Base-by-base conservation (phyloP, 2,888 invertebrate genomes). In the Lasioglossum zephyrum region DNA sequence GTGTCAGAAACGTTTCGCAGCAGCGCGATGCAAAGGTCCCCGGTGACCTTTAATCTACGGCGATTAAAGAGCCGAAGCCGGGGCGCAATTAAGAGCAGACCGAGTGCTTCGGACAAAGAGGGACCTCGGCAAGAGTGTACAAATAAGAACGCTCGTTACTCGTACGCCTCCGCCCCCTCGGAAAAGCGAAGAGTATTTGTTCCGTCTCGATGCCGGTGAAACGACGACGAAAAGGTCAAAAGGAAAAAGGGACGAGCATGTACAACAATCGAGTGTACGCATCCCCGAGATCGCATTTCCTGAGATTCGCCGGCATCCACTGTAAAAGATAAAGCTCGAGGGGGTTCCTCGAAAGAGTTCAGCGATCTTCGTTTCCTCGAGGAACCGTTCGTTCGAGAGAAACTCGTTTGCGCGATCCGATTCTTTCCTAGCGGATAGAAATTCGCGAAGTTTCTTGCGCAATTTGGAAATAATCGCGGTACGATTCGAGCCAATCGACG, bases 31-130 rank as follows among this genome's bases (percentile, higher is more conserved):
- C 31, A 70, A 53, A 31, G 13, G 70, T 70, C 70, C 11, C 41
- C 2, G 22, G 41, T 39, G 41, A 70, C 70, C 41, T 73, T 79
- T 60, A 79, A 72, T 79, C 57, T 57, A 44, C 44, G 44, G 22
- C 78, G 78, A 79, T 73, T 73, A 79, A 60, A 70, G 70, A 41
- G 39, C 60, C 49, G 49, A 36, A 44, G 44, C 31, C n/a, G 22
- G 66, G 39, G 49, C 47, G 70, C 41, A 70, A 70, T 70, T 70
- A 70, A 41, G 70, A 70, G 70, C 70, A 22, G 8, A n/a, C 70
- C 41, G 70, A 70, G 70, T 70, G 70, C 41, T n/a, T 13, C n/a
- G n/a, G 36, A 70, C 70, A 70, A 70, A 70, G 41, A 41, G 70
- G 8, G 31, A 63, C 18, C 47, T 44, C 53, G 22, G 9, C 53